Conservation (phyloP, 1,140 invertebrate species). For the Proales similis region DNA sequence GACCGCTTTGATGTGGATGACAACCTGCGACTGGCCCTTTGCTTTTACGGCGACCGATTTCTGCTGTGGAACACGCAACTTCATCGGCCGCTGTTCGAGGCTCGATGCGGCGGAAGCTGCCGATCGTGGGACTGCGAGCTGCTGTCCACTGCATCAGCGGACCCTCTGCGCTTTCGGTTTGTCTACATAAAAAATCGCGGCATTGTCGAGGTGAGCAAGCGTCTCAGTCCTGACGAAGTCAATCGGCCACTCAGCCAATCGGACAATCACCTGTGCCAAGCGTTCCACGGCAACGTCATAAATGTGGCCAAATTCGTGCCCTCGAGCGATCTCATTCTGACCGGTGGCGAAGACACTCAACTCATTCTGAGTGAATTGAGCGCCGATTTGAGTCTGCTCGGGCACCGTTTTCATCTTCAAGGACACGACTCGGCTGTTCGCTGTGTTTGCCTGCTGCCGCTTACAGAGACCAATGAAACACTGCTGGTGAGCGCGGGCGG, state of each 20-base stretch:
- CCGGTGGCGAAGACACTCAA: slow-evolving; percentile 30
- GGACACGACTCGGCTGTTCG: slow-evolving; percentile 26
- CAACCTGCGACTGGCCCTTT: slow-evolving; percentile 5
- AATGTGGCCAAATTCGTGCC: neutral
- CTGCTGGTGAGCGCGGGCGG: slow-evolving; percentile 29
- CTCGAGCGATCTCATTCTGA: slow-evolving; percentile 9
- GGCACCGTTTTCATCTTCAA: slow-evolving; percentile 35
- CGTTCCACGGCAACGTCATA: slow-evolving; percentile 31
- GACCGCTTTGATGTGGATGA: slow-evolving; percentile 9
- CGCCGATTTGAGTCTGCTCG: slow-evolving; percentile 15
- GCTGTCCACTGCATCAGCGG: neutral
- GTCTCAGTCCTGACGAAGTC: slow-evolving; percentile 11
- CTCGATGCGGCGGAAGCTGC: slow-evolving; percentile 13
- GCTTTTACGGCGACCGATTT: slow-evolving; percentile 36
- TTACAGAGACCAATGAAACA: slow-evolving; percentile 17
- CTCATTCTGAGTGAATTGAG: neutral
- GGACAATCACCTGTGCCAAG: slow-evolving; percentile 30
- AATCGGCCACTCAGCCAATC: slow-evolving; percentile 2
- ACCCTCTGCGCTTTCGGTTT: slow-evolving; percentile 16
- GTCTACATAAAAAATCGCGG: slow-evolving; percentile 30
- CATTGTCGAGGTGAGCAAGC: slow-evolving; percentile 4
- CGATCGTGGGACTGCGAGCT: slow-evolving; percentile 36
- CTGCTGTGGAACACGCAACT: slow-evolving; percentile 33
- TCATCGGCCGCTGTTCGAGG: slow-evolving; percentile 7
- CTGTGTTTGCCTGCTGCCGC: neutral